phyloP scores from a whole-genome alignment of 2,888 invertebrate species.

The Pollenia labialis region DNA sequence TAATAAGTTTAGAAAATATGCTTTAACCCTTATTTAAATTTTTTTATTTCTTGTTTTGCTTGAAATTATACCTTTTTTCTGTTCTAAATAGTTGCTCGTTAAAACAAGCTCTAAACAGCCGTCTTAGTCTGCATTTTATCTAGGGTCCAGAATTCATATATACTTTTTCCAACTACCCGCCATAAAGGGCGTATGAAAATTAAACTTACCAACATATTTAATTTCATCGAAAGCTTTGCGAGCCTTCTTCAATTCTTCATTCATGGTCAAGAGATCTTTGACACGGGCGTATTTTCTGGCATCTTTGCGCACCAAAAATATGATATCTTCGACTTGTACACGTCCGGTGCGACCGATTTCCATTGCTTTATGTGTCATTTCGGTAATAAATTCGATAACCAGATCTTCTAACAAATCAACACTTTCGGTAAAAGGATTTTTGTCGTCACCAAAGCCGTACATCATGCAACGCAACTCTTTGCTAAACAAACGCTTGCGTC shows the following conservation, averaged over 20 bases:
- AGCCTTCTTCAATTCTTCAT: conserved; percentile 99
- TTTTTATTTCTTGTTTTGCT: too few relatives aligned
- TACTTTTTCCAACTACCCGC: neutral
- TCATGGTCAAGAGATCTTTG: conserved; percentile 98
- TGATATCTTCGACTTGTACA: conserved; percentile 99
- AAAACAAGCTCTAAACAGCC: too few relatives aligned
- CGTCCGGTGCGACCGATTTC: conserved; percentile 98
- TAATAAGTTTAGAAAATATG: too few relatives aligned
- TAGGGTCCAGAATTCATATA: neutral
- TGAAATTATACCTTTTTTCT: too few relatives aligned
- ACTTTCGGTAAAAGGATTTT: conserved; percentile 99
- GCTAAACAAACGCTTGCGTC: conserved; percentile 93
- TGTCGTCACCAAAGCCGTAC: conserved; percentile 99
- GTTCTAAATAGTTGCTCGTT: too few relatives aligned
- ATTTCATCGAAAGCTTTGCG: conserved; percentile 99
- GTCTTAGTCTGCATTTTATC: too few relatives aligned
- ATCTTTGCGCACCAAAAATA: conserved; percentile 97
- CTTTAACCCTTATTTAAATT: too few relatives aligned
- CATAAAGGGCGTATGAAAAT: neutral
- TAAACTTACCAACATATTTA: conserved; percentile 94
- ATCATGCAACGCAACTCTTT: conserved; percentile 98
- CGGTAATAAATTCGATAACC: conserved; percentile 98
- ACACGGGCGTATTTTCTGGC: conserved; percentile 98
- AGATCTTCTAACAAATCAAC: conserved; percentile 98
- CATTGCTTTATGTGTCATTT: conserved; percentile 97